phyloP scores from a whole-genome alignment of 2,113 vertebrate species.

The Trochalopteron elliotii region DNA sequence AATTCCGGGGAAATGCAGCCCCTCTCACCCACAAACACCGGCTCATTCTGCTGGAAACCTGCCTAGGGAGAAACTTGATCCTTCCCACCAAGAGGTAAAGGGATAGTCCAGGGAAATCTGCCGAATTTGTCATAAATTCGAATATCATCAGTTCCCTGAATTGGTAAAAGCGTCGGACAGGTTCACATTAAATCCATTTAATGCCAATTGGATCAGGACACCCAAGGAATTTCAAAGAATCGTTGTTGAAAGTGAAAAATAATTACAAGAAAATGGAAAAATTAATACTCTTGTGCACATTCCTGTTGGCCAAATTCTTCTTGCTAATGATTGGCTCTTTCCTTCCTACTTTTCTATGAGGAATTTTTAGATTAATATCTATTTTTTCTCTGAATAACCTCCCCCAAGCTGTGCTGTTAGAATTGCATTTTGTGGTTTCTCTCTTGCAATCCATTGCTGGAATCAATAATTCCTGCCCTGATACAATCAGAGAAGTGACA shows the following conservation, averaged over 20 bases:
- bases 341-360: not conserved
- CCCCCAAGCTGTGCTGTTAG: not conserved
- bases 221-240: not conserved
- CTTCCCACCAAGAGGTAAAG: not conserved
- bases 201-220: not conserved
- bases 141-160: not conserved
- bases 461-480: slow-evolving; percentile 22
- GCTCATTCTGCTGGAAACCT: not conserved
- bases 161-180: not conserved
- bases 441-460: not conserved
- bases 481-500: slow-evolving; percentile 20
- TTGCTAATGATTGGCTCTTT: not conserved
- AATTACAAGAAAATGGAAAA: not conserved
- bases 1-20: not conserved
- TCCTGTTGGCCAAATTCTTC: not conserved
- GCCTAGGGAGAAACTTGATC: not conserved
- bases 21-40: not conserved
- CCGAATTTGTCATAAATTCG: not conserved
- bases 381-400: not conserved
- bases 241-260: not conserved
- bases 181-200: not conserved
- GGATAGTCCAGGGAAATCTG: not conserved
- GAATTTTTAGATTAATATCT: not conserved
- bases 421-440: slow-evolving; percentile 11
- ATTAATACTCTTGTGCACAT: not conserved